Evolutionary conservation across 2,797 vertebrate species (phyloP).

Genomic region (Gallinago solitaria): DNA sequence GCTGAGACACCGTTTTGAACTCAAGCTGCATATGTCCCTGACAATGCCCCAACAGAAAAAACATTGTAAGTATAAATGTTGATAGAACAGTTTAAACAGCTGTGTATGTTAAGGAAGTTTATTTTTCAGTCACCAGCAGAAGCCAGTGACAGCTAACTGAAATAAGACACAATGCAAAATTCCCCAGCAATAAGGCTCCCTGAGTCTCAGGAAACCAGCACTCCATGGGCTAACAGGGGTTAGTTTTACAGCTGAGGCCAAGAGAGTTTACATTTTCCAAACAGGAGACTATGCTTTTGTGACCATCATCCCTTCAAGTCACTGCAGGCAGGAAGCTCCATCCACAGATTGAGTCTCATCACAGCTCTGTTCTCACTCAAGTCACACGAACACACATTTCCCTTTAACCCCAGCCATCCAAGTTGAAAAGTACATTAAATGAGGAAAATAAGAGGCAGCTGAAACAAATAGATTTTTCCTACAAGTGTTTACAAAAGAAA

Average conservation of each 20-base stretch:
- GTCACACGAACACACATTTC: background rate
- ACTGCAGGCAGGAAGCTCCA: background rate
- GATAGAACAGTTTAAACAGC: no score
- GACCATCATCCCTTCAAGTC: background rate
- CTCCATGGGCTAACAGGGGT: accelerated
- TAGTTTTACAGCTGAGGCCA: background rate
- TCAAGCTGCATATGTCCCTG: background rate
- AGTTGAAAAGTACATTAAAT: background rate
- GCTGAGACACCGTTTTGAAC: background rate
- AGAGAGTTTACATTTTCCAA: background rate
- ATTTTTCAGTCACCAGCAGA: background rate
- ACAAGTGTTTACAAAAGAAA: background rate
- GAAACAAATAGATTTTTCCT: background rate
- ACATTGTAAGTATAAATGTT: background rate
- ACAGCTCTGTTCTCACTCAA: background rate
- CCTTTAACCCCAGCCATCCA: background rate
- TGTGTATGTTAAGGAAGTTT: background rate
- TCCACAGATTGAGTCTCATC: background rate
- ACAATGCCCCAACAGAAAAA: background rate
- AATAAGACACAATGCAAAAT: background rate
- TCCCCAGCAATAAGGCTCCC: background rate
- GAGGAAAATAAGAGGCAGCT: background rate
- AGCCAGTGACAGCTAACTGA: background rate
- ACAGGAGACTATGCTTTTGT: background rate
- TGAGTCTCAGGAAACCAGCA: background rate